Evolutionary conservation across 2,888 invertebrate species (phyloP), one percentile per base, ranked within the genome.

Genomic region (Phengaris arion): DNA sequence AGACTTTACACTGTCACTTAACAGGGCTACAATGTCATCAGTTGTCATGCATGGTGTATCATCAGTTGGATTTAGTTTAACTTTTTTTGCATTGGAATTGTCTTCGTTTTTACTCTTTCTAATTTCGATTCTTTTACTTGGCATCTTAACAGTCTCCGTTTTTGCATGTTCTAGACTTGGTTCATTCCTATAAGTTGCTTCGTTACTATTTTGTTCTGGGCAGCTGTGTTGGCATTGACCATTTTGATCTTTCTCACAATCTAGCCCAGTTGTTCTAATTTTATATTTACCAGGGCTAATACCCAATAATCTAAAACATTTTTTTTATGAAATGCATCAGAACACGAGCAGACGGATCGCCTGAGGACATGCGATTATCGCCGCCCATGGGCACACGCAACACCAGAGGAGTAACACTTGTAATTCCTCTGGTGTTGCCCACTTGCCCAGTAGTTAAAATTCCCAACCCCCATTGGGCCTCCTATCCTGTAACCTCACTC

Each of bases 241-340:
- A 76, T 90, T 87, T 78, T 86, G 85, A 78, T 91, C 89, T 81
- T 90, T 92, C 3, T 88, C 85, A 78, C 93, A 93, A 76, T 84
- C 86, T 48, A 93, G 82, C 0, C 90, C 91, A 48, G 90, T 89
- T 74, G 91, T 85, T 77, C 92, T 88, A 0, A 93, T 80, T 77
- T 87, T 86, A 80, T 93, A 92, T 78, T 89, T 87, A 15, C 93
- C 93, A 48, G 93, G 87, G 74, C 82, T 86, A 82, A 93, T 85
- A 10, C 88, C 92, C 78, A 93, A 86, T 81, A 92, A 84, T 76
- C 93, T 93, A 84, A 74, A 87, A 84, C 48, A 74, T 35, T 35
- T 3, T 35, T 35, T 35, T 35, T 35, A 35, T 35, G 2, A 35
- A 2, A 35, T 35, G 35, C 3, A 35, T 4, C 35, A 35, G 35